Conservation (phyloP, 1,140 invertebrate genomes). For the Macrobrachium nipponense region DNA sequence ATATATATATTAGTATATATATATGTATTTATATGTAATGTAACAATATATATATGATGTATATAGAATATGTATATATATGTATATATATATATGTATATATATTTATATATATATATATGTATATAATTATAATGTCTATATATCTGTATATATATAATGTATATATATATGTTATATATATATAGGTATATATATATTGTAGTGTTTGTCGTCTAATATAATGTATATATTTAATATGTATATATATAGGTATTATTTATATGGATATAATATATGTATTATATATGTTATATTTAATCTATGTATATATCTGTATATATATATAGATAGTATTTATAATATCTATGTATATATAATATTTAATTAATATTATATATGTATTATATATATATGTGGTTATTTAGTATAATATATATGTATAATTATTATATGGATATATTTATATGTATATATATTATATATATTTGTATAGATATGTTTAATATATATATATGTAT, state of each 20-base stretch:
- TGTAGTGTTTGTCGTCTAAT: too few relatives aligned
- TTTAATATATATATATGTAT: neutral
- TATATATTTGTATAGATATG: too few relatives aligned
- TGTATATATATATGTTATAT: too few relatives aligned
- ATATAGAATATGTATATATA: neutral
- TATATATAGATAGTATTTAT: neutral
- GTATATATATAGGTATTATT: too few relatives aligned
- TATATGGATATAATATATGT: neutral
- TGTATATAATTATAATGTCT: neutral
- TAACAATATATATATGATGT: neutral
- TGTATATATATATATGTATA: constrained; percentile 13
- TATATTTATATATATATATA: constrained; percentile 14
- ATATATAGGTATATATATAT: neutral
- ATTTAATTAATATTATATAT: constrained; percentile 1
- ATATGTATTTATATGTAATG: neutral
- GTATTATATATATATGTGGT: constrained; percentile 2
- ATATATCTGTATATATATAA: too few relatives aligned
- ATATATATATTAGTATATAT: neutral
- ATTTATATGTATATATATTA: neutral
- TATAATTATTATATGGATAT: neutral
- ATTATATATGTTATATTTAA: too few relatives aligned
- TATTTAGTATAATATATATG: constrained; percentile 2
- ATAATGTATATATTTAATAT: neutral
- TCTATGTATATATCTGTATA: neutral
- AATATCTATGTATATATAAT: neutral